Evolutionary conservation across 2,888 invertebrate genomes (phyloP), one percentile per base, ranked within the genome.

Genomic region (Leptinotarsa haldemani): DNA sequence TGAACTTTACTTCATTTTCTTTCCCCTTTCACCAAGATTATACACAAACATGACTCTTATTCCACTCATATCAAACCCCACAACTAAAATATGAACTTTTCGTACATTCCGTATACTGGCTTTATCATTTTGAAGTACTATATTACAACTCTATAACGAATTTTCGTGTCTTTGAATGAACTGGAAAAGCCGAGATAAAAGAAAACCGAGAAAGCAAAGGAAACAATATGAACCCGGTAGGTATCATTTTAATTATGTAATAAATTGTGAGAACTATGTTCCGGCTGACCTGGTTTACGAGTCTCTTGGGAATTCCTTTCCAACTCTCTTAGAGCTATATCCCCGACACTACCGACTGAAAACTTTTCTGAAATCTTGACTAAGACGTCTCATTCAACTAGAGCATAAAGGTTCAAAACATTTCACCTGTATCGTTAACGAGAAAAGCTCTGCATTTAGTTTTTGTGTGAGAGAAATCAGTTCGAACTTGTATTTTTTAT

Each of bases 231-330:
- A 40, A 68, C 13, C 40, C 67, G 46, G 56, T 68, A 58, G 66
- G 73, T 74, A 71, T 74, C 71, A 76, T 74, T 76, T 76, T 76
- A 76, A 76, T 74, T 74, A 76, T 71, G 76, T 74, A 74, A 76
- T 76, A 76, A 76, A 76, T 76, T 71, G 73, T 46, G 66, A 64
- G 53, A 72, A 75, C 75, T 75, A 75, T 75, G 76, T 76, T 74
- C 74, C 76, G 71, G 74, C 72, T 71, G 76, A 76, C 76, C 76
- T 70, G 76, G 52, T 76, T 76, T 71, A 76, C 76, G 76, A 71
- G 48, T 70, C 76, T 18, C 76, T 15, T 20, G 74, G 76, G 76
- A 76, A 67, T 70, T 52, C 71, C 76, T 67, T 74, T 71, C 71
- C 70, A 56, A 65, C 68, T 74, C 76, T 72, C 71, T 71, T 74